Evolutionary conservation across 1,140 invertebrate species (phyloP), one percentile per base, ranked within the genome.

Genomic region (Drosophila arawakana): DNA sequence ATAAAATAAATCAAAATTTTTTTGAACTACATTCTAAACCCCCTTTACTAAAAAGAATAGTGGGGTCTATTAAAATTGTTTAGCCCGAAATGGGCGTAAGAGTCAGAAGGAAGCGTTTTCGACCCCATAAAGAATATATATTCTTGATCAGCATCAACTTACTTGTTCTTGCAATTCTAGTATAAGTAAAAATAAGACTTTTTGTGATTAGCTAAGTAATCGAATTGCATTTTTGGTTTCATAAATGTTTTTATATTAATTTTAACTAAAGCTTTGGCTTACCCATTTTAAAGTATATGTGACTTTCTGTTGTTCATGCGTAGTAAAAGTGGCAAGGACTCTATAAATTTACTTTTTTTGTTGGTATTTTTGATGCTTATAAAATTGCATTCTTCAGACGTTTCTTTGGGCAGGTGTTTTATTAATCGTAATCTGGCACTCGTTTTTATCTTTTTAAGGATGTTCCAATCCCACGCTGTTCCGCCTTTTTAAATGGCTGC

Each of bases 371-470:
- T 15, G 30, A 13, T 54, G 35, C 11, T 15, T 54, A 15, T 35
- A 9, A 2, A 15, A 13, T n/a, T 54, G 50, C n/a, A 18, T 52
- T 52, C 49, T 34, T 7, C 11, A n/a, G 11, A n/a, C 10, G 9
- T 41, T 41, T 30, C 25, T 30, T 18, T 46, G 9, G 13, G 44
- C 47, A 35, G 7, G 10, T 54, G 65, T 69, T 69, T 73, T 73
- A 55, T 60, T 35, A 39, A 18, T 49, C 63, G 60, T 60, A 63
- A 61, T 73, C 59, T 73, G 35, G 49, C 57, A 73, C 69, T 73
- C 71, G 61, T 54, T 73, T 73, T 73, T 57, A 69, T 69, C 55
- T 43, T 54, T 30, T 44, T 47, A 55, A 60, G 63, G 55, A 43
- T 68, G 50, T 55, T 65, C 41, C 50, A 43, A 44, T 63, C 3